Conservation (phyloP, 2,888 invertebrate species). For the Apamea monoglypha region DNA sequence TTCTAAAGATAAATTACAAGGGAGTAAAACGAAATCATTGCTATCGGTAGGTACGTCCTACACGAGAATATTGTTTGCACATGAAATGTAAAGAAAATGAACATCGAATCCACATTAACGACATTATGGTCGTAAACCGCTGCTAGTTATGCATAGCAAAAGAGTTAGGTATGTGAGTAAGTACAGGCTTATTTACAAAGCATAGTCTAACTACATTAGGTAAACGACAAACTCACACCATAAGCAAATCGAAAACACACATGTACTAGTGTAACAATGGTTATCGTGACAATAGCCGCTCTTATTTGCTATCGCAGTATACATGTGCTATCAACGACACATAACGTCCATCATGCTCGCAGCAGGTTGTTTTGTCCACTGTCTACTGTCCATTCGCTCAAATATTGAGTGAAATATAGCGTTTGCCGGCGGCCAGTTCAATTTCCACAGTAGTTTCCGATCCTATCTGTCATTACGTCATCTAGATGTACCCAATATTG, state of each 20-base stretch:
- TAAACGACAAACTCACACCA: not conserved
- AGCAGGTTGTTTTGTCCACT: slow-evolving; percentile 83
- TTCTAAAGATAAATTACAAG: no score
- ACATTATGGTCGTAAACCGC: not conserved
- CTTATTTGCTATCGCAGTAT: slow-evolving; percentile 60
- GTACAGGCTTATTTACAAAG: not conserved
- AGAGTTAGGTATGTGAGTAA: not conserved
- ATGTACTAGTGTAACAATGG: slow-evolving; percentile 59
- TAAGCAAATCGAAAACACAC: slow-evolving; percentile 44
- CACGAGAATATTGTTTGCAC: no score
- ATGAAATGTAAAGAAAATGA: not conserved
- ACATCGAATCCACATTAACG: not conserved
- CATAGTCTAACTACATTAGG: not conserved
- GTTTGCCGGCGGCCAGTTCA: slow-evolving; percentile 73
- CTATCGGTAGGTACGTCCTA: no score
- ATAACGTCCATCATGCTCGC: slow-evolving; percentile 81
- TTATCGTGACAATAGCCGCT: slow-evolving; percentile 68
- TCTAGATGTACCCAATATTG: slow-evolving; percentile 73
- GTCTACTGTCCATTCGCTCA: slow-evolving; percentile 73
- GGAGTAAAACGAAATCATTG: not conserved
- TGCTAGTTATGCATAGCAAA: not conserved
- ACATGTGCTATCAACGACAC: slow-evolving; percentile 62
- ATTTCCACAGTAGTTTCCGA: slow-evolving; percentile 77
- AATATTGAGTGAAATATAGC: slow-evolving; percentile 83
- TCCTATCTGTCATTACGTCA: slow-evolving; percentile 84